Base-by-base conservation (phyloP, 2,888 invertebrate genomes). In the Cyclophora punctaria region DNA sequence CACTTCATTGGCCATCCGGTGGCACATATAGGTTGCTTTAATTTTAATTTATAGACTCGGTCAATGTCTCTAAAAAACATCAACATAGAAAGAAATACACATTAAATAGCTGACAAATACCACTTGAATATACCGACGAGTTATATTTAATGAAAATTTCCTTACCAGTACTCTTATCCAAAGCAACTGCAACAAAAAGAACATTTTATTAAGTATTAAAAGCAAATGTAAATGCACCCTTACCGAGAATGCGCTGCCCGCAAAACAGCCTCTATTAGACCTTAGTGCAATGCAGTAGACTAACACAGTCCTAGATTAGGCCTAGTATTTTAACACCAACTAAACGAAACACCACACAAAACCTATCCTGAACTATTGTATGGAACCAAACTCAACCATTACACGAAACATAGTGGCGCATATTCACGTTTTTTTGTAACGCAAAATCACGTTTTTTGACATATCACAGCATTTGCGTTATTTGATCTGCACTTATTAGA, bases 401-500 rank as follows among this genome's bases (percentile, higher is more conserved):
- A 44, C 42, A 47, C 6, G 35, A 46, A 48, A 45, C 44, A 45
- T 46, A 47, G 7, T 37, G 37, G 20, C 20, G 48, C 52, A 62
- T 55, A 46, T 37, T 37, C 20, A 20, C 48, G 35, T 47, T 44
- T 44, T 35, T 47, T 51, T 48, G 55, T 62, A 53, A 56, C 53
- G 53, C 56, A 57, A 53, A 48, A 50, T 62, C 55, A 57, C 60
- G 62, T 64, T 55, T 56, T 55, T 51, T 58, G 4, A 37, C 5
- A 37, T 37, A 37, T 59, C 45, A 51, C 60, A 43, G 56, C 63
- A 63, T 55, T 59, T 71, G 72, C 67, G 69, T 56, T 76, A 63
- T 81, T 83, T 78, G 72, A 73, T 75, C 70, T 78, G 78, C 78
- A 83, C 77, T 82, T 76, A 54, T 64, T 75, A 77, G 78, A 78